Percentiles rank a stretch among this genome's conserved stretches.
Evolutionary conservation across 2,888 invertebrate species (phyloP).

Genomic region (Clanis bilineata): DNA sequence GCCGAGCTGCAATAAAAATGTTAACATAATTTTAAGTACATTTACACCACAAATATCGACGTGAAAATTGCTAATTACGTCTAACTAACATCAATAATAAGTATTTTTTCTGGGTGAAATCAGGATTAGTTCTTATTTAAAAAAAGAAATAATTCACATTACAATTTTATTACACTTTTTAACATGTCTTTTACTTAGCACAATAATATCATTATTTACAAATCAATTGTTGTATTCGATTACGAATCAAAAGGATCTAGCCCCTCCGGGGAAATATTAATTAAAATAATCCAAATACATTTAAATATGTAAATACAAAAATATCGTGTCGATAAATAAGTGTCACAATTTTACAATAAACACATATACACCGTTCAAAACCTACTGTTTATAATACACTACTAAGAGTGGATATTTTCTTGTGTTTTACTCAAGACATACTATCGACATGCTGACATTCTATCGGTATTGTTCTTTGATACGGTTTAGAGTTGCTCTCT

Average conservation of each 20-base stretch:
- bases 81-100: neutral
- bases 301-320: neutral
- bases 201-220: neutral
- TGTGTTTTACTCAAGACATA: slow-evolving; percentile 27
- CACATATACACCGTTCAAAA: slow-evolving; percentile 12
- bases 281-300: neutral
- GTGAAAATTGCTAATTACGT: neutral
- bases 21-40: slow-evolving; percentile 36
- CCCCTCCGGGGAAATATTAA: neutral
- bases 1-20: slow-evolving; percentile 93
- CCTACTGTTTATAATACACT: slow-evolving; percentile 15
- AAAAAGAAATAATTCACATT: neutral
- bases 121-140: neutral
- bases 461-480: slow-evolving; percentile 5
- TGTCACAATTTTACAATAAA: neutral
- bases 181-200: too few species aligned
- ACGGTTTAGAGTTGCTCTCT: slow-evolving; percentile 38
- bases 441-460: slow-evolving; percentile 38
- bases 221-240: neutral
- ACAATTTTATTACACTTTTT: neutral
- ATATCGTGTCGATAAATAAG: neutral
- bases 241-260: neutral
- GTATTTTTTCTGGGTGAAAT: neutral
- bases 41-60: neutral
- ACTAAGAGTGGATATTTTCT: slow-evolving; percentile 6